phyloP scores from a whole-genome alignment of 2,113 vertebrate genomes.

The Melanerpes formicivorus region DNA sequence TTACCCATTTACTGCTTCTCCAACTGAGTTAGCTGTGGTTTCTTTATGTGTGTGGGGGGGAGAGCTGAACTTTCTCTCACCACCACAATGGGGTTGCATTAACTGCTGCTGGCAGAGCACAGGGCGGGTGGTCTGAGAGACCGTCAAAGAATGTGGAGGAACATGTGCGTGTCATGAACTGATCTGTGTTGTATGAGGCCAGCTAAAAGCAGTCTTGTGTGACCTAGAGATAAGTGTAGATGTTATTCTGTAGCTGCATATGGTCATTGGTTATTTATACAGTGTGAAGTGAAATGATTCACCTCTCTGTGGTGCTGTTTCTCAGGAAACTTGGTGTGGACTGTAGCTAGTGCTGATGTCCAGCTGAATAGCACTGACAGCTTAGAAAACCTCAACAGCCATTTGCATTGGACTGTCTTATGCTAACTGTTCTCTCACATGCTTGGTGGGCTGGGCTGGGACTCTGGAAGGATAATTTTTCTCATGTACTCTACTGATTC shows the following conservation, averaged over 20 bases:
- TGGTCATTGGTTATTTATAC: neutral
- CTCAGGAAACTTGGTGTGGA: neutral
- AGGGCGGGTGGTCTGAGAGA: neutral
- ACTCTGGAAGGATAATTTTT: neutral
- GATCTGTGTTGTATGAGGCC: neutral
- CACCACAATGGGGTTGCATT: neutral
- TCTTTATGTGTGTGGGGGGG: too few species aligned
- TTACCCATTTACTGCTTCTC: too few species aligned
- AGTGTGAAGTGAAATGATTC: neutral
- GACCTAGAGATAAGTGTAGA: neutral
- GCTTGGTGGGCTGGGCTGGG: neutral
- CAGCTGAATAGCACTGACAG: neutral
- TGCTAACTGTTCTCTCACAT: neutral
- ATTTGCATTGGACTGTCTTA: neutral
- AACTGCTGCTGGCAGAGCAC: neutral
- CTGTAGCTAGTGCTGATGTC: neutral
- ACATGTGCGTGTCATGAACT: rapidly evolving
- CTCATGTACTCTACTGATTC: neutral
- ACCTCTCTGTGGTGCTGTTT: neutral
- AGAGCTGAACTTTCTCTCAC: too few species aligned
- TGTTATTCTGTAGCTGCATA: neutral
- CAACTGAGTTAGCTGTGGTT: too few species aligned
- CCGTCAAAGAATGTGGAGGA: neutral
- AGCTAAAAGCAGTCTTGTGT: neutral
- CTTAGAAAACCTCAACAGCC: neutral